Evolutionary conservation across 2,797 vertebrate genomes (phyloP).

Genomic region (Mus caroli): DNA sequence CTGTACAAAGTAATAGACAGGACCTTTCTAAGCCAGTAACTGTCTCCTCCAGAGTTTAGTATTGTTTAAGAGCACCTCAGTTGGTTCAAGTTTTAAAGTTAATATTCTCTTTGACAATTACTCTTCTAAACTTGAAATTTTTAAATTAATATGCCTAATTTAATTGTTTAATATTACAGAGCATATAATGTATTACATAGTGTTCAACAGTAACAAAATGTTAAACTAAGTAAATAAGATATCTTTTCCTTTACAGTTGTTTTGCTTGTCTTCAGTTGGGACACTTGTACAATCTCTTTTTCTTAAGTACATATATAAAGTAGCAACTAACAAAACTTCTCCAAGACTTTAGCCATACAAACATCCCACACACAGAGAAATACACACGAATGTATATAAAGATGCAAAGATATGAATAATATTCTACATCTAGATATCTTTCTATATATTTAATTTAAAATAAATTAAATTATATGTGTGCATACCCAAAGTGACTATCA

Average conservation of each 20-base stretch:
- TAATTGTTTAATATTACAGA: not conserved
- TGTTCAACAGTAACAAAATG: constrained; percentile 2
- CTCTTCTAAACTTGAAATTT: not conserved
- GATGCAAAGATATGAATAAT: not conserved
- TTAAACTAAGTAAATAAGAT: not conserved
- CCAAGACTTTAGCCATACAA: not conserved
- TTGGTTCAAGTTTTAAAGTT: not conserved
- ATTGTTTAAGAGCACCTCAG: not conserved
- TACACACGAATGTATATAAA: not conserved
- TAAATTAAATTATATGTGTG: not conserved
- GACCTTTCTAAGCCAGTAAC: not conserved
- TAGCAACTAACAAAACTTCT: not conserved
- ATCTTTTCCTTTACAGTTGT: not conserved
- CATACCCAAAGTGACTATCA: too few relatives aligned
- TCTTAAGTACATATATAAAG: not conserved
- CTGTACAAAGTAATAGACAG: not conserved
- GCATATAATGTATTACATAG: not conserved
- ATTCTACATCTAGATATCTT: not conserved
- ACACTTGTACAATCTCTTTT: not conserved
- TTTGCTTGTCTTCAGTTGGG: not conserved
- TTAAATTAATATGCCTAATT: constrained; percentile 24
- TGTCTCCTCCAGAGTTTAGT: not conserved
- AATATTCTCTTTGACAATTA: not conserved
- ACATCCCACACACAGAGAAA: too few relatives aligned
- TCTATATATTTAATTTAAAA: not conserved